Conservation (phyloP, 1,140 invertebrate species). For the Drosophila punjabiensis region DNA sequence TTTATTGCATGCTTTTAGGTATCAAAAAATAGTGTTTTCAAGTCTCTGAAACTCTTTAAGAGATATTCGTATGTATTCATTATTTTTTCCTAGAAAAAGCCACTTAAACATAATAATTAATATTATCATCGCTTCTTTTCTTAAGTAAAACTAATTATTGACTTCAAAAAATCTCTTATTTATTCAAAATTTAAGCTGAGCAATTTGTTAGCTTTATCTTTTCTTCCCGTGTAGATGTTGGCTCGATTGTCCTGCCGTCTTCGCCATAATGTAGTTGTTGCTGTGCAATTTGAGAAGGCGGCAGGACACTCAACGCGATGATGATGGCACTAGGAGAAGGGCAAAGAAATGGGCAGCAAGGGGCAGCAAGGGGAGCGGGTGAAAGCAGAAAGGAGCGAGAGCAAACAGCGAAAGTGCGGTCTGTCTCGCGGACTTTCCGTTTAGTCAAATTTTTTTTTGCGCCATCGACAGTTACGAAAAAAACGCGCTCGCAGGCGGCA, state of each 20-base stretch:
- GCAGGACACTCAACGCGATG: conserved; percentile 60
- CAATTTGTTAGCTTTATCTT: background rate
- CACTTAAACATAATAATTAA: background rate
- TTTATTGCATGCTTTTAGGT: background rate
- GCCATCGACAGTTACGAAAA: conserved; percentile 67
- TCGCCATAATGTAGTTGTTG: conserved; percentile 57
- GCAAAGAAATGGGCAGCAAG: conserved; percentile 8
- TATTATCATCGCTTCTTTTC: background rate
- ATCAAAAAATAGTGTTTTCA: too few species aligned
- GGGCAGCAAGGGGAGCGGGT: background rate
- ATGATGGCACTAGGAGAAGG: conserved; percentile 35
- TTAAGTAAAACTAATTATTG: too few species aligned
- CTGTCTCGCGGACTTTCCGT: conserved; percentile 49
- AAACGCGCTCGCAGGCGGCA: conserved; percentile 75
- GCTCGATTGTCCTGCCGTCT: conserved; percentile 42
- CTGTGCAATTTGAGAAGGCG: conserved; percentile 77
- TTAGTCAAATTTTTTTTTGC: conserved; percentile 66
- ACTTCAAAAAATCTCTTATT: accelerated
- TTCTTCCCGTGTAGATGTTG: conserved; percentile 36
- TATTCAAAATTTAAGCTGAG: accelerated
- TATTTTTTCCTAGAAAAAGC: background rate
- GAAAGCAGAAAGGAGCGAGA: conserved; percentile 37
- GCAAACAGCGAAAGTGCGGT: conserved; percentile 55
- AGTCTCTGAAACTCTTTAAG: background rate
- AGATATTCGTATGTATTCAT: too few species aligned